Base-by-base conservation (phyloP, 2,113 vertebrate species). In the Casuarius casuarius region DNA sequence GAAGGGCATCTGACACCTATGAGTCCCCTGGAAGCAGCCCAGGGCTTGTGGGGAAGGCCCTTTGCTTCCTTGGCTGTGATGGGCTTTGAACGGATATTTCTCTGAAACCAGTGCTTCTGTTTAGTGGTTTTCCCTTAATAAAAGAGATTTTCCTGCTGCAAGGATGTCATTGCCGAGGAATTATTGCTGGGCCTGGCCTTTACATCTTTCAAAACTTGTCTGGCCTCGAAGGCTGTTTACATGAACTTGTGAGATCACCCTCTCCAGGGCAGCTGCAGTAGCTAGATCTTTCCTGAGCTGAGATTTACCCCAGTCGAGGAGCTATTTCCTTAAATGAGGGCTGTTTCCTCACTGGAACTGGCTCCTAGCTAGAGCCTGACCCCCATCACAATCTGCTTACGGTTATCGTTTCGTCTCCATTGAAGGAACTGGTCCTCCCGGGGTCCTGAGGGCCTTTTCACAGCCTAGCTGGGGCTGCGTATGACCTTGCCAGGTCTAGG, bases 41-140 rank as follows among this genome's bases (percentile, higher is more conserved):
- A 79, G 88, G 66, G 84, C 87, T 96, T 17, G 11, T 0, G 63
- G 80, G 66, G 66, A 93, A 48, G 79, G 66, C 83, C 42, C 70
- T 79, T 58, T 78, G 94, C 90, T 95, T 87, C 74, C 71, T 48
- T 44, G 78, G 89, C 52, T 54, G 40, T 29, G 75, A 19, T 68
- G 82, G 49, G 54, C 65, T 93, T 92, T 42, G 48, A 18, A 59
- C 44, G 89, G 70, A 54, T 93, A 25, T 52, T 93, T 33, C 82
- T 86, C 68, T 74, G 74, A 61, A 81, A 82, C 78, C 71, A 82
- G 63, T 17, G 85, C 83, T 92, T 81, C 89, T 94, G 56, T 91
- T 94, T 71, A 49, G 94, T 89, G 92, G 89, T 89, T 97, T 96
- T 72, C 70, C 66, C 35, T 95, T 51, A 89, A 72, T 52, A 49